These are phyloP conservation scores for Melipona bicolor DNA, from an alignment of 2,888 invertebrate species.

Conservation along the genomic window DNA sequence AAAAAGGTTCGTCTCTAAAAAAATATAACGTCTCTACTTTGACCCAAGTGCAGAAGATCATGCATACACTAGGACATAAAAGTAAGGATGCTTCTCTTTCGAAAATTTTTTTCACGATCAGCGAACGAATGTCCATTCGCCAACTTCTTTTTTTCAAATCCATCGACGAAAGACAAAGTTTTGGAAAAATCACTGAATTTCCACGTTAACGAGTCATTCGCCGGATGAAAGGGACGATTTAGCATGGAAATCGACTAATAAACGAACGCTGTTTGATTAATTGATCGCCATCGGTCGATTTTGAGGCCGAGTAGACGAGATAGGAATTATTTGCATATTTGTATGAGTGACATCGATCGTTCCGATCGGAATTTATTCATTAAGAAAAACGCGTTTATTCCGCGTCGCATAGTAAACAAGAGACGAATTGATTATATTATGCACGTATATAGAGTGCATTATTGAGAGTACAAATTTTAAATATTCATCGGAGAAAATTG, in stretches of 20 bases:
- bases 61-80: too few species aligned
- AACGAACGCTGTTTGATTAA: conserved; percentile 31
- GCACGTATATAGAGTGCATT: neutral
- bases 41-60: too few species aligned
- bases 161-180: neutral
- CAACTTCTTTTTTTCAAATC: neutral
- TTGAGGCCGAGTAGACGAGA: neutral
- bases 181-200: neutral
- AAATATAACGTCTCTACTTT: too few species aligned
- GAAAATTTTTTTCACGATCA: too few species aligned
- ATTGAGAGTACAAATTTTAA: neutral
- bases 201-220: neutral
- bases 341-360: neutral
- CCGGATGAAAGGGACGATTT: neutral
- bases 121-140: too few species aligned
- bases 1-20: too few species aligned
- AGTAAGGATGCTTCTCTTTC: too few species aligned
- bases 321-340: conserved; percentile 27
- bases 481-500: neutral
- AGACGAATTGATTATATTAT: neutral
- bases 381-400: conserved; percentile 8
- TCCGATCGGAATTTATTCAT: conserved; percentile 23
- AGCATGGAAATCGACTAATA: conserved; percentile 6
- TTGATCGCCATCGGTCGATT: conserved; percentile 2
- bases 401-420: neutral